Evolutionary conservation across 2,113 vertebrate genomes (phyloP).

Genomic region (Poicephalus gulielmi): DNA sequence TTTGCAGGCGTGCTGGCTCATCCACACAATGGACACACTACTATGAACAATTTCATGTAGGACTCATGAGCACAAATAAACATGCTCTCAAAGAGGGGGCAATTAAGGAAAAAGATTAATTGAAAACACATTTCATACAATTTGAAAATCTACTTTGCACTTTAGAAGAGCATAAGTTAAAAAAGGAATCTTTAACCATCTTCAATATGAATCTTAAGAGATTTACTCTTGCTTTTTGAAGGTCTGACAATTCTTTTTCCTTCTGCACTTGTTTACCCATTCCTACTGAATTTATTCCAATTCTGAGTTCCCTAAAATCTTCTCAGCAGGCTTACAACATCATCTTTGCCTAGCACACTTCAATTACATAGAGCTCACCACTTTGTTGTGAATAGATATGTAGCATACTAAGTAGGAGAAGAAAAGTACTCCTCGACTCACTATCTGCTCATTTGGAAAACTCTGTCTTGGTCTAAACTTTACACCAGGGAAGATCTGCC

Average conservation of each 20-base stretch:
- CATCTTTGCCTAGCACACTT: not conserved
- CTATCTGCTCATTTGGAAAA: not conserved
- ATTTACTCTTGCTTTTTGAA: not conserved
- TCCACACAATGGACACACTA: not conserved
- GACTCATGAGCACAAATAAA: not conserved
- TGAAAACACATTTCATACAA: not conserved
- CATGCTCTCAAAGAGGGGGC: not conserved
- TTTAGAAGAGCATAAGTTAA: not conserved
- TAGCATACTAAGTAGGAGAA: not conserved
- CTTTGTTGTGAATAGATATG: not conserved
- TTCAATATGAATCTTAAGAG: not conserved
- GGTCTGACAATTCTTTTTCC: not conserved
- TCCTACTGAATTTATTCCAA: not conserved
- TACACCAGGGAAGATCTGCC: not conserved
- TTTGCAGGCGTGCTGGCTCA: not conserved
- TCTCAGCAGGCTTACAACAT: not conserved
- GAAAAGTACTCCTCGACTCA: not conserved
- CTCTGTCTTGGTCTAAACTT: not conserved
- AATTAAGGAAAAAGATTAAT: not conserved
- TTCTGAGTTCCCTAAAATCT: not conserved
- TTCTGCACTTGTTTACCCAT: not conserved
- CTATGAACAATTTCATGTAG: not conserved
- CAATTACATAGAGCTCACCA: not conserved
- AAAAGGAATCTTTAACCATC: not conserved
- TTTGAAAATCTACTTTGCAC: not conserved